Percentiles rank a stretch among this genome's conserved stretches.
phyloP scores from a whole-genome alignment of 2,888 invertebrate genomes.

The Cerastoderma edule region DNA sequence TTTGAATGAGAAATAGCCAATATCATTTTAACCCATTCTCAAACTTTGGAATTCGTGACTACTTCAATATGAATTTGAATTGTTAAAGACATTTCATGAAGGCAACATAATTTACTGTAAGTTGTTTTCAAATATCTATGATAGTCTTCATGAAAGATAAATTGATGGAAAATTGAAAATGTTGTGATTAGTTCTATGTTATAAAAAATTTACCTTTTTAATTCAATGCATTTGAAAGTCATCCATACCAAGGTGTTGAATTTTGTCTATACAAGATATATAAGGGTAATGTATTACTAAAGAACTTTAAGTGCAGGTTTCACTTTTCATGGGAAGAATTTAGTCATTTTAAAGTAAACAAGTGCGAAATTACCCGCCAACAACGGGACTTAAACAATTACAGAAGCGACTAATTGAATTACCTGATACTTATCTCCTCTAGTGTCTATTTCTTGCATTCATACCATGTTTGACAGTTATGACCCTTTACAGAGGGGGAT shows the following conservation, averaged over 20 bases:
- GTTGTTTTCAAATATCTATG: background rate
- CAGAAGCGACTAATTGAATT: conserved; percentile 3
- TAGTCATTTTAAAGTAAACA: background rate
- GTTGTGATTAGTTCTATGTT: background rate
- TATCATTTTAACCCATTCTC: background rate
- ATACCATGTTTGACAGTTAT: background rate
- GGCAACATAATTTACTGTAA: background rate
- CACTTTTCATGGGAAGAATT: conserved; percentile 11
- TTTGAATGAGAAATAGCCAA: background rate
- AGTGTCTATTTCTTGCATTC: background rate
- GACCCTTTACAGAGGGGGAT: background rate
- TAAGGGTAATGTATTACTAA: background rate
- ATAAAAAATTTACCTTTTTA: background rate
- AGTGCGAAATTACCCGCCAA: background rate
- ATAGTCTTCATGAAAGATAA: background rate
- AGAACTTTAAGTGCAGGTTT: conserved; percentile 7
- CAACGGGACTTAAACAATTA: background rate
- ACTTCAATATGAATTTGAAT: too few species aligned
- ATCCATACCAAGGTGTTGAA: background rate
- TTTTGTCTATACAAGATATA: background rate
- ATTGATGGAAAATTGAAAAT: background rate
- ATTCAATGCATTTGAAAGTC: background rate
- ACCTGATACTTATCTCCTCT: background rate
- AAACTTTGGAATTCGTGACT: background rate
- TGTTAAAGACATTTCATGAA: too few species aligned